A percentile compares a stretch with the other conserved stretches of the same genome.
These are phyloP conservation scores for Basileuterus tristriatus DNA, from an alignment of 2,797 vertebrate genomes.

Conservation along the genomic window DNA sequence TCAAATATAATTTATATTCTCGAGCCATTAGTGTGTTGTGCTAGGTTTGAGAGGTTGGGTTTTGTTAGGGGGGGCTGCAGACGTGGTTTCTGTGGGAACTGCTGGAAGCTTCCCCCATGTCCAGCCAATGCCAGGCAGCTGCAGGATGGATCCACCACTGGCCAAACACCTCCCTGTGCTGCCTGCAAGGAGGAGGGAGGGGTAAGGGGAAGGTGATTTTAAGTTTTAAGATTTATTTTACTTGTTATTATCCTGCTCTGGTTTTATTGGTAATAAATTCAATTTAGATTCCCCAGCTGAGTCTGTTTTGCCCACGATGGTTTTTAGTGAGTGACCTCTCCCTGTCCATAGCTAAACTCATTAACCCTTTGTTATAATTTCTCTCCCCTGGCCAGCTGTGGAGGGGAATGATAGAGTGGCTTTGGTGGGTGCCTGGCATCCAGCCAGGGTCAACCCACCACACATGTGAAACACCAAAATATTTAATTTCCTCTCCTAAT, in stretches of 20 bases:
- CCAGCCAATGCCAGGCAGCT: not conserved
- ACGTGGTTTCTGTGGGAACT: not conserved
- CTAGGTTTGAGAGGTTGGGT: not conserved
- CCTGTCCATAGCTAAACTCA: accelerated
- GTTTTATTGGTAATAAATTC: not conserved
- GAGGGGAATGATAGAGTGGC: not conserved
- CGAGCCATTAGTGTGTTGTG: not conserved
- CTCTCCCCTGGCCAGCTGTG: not conserved
- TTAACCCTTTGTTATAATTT: not conserved
- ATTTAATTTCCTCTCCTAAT: not conserved
- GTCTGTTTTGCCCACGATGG: not conserved
- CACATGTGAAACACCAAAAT: not conserved
- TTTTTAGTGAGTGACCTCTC: not conserved
- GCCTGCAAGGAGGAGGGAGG: not conserved
- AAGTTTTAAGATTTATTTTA: not conserved
- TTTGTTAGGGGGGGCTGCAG: not conserved
- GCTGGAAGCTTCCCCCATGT: not conserved
- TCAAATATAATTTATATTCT: not conserved
- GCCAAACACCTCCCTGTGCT: not conserved
- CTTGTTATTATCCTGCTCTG: not conserved
- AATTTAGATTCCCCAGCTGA: not conserved
- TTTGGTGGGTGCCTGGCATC: not conserved
- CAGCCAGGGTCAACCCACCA: not conserved
- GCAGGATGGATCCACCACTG: not conserved
- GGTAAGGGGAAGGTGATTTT: not conserved